Evolutionary conservation across 2,113 vertebrate genomes (phyloP), one percentile per base, ranked within the genome.

Genomic region (Copsychus sechellarum): DNA sequence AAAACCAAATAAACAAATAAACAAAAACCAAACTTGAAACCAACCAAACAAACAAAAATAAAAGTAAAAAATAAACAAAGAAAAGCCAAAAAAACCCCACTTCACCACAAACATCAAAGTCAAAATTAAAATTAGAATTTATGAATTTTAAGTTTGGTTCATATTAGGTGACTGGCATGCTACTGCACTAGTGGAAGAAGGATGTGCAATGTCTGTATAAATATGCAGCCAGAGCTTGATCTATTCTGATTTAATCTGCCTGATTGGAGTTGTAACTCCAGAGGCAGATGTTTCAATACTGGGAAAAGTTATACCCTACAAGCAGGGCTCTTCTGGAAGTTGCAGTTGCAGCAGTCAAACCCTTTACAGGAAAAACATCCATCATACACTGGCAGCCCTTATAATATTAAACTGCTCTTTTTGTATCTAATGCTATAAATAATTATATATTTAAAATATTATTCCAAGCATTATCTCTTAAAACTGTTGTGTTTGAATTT

Each of bases 61-160:
- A 60, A 25, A 53, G 5, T 2, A 38, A 54, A 36, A 40, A 53
- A 1, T 2, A n/a, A 65, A 24, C 6, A 14, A 56, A 8, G 8
- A 7, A 11, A 29, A 26, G 2, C 22, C 6, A 45, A 1, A 8
- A 12, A 29, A 26, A 8, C 22, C 2, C 5, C 21, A 23, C 36
- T 10, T 14, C 9, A 15, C 14, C 22, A 21, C 24, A 64, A 38
- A 26, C 19, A 26, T 24, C 31, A n/a, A 42, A 51, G 33, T 36
- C 6, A 45, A 45, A 45, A 38, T 28, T 79, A 42, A 45, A 67
- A 74, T 36, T 43, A 19, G 1, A 80, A 69, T 57, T 81, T 5
- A 8, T 23, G 3, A 14, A 0, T 57, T 76, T 71, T 31, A 50
- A 54, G 5, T 58, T 82, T 58, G 29, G 8, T 51, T 92, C 14